These are phyloP conservation scores for Platorchestia sp. DNA, from an alignment of 1,140 invertebrate genomes.

Conservation along the genomic window DNA sequence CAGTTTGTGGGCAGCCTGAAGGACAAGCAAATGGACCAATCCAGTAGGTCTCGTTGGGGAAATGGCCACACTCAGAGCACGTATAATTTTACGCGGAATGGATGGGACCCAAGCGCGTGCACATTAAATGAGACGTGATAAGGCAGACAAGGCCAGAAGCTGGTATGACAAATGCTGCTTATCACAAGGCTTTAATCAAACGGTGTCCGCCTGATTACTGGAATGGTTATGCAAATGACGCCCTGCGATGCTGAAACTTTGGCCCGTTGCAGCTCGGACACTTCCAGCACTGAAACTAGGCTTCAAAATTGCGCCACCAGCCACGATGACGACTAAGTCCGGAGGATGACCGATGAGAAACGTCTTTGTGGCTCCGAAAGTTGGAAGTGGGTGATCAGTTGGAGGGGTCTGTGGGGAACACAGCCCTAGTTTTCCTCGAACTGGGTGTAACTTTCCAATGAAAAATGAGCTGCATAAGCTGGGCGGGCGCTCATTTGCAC, in stretches of 20 bases:
- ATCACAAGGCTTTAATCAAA: background rate
- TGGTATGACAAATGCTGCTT: background rate
- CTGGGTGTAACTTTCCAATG: background rate
- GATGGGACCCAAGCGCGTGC: background rate
- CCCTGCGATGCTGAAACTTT: background rate
- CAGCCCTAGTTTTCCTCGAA: background rate
- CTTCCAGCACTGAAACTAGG: background rate
- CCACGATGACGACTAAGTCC: background rate
- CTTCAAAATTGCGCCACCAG: background rate
- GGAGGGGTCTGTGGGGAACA: background rate
- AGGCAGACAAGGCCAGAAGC: background rate
- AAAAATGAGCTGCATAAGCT: background rate
- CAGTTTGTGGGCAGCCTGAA: background rate
- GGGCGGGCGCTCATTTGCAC: background rate
- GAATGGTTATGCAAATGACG: background rate
- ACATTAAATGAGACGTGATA: background rate
- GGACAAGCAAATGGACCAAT: background rate
- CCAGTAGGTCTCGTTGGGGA: background rate
- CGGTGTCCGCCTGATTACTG: background rate
- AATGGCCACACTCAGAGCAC: background rate
- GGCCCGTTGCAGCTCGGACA: background rate
- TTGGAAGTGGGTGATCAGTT: background rate
- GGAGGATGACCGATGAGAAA: background rate
- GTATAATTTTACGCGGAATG: background rate
- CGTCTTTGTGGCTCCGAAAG: background rate